Conservation (phyloP, 2,888 invertebrate species). For the Prosapia bicincta region DNA sequence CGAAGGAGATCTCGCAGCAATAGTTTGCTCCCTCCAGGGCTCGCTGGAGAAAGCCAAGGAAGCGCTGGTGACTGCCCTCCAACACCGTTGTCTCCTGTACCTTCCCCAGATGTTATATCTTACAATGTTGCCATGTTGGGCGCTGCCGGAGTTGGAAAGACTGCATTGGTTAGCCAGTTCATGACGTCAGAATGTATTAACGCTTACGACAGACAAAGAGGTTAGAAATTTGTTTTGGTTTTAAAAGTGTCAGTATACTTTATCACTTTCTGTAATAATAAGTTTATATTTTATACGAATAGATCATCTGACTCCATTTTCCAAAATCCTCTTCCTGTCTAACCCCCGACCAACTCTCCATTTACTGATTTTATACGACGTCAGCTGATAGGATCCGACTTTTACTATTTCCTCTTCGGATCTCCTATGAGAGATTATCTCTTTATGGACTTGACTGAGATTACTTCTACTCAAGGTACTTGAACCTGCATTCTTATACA, state of each 20-base stretch:
- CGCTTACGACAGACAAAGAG: conserved; percentile 84
- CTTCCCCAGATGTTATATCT: conserved; percentile 23
- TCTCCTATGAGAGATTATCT: no score
- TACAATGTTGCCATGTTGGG: conserved; percentile 75
- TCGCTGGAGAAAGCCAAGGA: conserved; percentile 36
- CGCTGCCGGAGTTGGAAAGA: conserved; percentile 78
- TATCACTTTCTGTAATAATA: neutral
- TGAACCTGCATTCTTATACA: no score
- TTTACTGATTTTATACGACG: no score
- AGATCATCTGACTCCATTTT: no score
- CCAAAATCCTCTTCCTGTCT: no score
- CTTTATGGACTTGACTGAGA: no score
- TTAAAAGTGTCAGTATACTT: neutral
- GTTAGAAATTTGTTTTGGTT: conserved; percentile 49
- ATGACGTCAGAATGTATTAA: conserved; percentile 93
- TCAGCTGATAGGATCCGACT: no score
- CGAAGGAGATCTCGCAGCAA: conserved; percentile 80
- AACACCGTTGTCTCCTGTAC: conserved; percentile 23
- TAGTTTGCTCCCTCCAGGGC: conserved; percentile 62
- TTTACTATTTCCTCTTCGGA: no score
- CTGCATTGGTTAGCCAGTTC: conserved; percentile 81
- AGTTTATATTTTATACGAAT: no score
- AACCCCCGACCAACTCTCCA: no score
- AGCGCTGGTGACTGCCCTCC: conserved; percentile 36
- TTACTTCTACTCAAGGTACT: no score